Evolutionary conservation across 2,888 invertebrate species (phyloP), one percentile per base, ranked within the genome.

Genomic region (Eledona agricola): DNA sequence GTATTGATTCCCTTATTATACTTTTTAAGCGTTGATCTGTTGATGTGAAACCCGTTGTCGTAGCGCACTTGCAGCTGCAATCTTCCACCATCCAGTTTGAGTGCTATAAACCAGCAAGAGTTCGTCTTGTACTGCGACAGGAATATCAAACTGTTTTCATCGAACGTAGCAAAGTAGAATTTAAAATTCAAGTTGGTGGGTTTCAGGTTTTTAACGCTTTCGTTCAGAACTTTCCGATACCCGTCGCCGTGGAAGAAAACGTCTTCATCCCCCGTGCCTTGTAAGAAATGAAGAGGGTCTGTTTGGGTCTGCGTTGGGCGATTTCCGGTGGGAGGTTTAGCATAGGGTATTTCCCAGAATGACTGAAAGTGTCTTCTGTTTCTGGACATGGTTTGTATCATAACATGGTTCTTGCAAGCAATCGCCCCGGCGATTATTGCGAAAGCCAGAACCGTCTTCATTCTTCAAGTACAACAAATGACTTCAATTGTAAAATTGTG

Each of bases 111-210:
- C 0, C 72, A 67, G 35, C 65, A 67, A 4, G 51, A 56, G 35
- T 62, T 57, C 66, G 86, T 86, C 20, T 80, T 80, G 73, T 93
- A 93, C 28, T 88, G 83, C 2, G 93, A 89, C 63, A 94, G 80
- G 77, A 96, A 93, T 1, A 96, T 80, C 46, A 94, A 77, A 1
- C 94, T 91, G 74, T 95, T 86, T 72, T 92, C 89, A 76, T 95
- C 95, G 62, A 89, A 85, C 0, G 95, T 93, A 63, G 86, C 84
- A 77, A 96, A 92, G 57, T 25, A 46, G 31, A 67, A 65, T 34
- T 40, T 35, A 3, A 66, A 23, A 13, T 59, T 58, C 16, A 65
- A 53, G 43, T 60, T 50, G 0, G 42, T 53, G 3, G 68, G 66
- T 19, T 58, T 52, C 10, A 62, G 25, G 1, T 17, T 9, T 5